phyloP scores from a whole-genome alignment of 2,888 invertebrate genomes.

The Lepetodrilus schrolli region DNA sequence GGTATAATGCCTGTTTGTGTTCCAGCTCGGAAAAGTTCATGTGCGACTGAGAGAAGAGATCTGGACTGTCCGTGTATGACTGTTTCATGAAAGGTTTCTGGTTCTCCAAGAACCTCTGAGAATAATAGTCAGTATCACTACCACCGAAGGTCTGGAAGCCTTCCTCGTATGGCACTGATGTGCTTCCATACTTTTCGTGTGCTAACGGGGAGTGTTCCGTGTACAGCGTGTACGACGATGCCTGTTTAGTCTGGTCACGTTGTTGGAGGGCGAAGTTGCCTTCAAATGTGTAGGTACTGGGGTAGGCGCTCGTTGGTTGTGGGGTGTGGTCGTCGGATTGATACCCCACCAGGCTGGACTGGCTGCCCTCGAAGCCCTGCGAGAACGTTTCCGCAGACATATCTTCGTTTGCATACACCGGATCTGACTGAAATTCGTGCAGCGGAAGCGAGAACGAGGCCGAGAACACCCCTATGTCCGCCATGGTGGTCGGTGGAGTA shows the following conservation, averaged over 20 bases:
- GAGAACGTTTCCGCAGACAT: constrained; percentile 49
- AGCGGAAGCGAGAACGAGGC: constrained; percentile 82
- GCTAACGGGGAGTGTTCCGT: constrained; percentile 42
- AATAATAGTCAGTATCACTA: constrained; percentile 51
- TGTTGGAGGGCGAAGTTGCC: constrained; percentile 59
- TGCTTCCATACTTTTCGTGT: constrained; percentile 39
- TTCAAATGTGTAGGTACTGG: constrained; percentile 63
- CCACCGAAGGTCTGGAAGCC: constrained; percentile 54
- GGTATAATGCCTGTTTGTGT: constrained; percentile 52
- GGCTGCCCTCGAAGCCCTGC: constrained; percentile 48
- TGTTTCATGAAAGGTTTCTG: constrained; percentile 51
- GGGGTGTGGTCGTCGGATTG: constrained; percentile 45
- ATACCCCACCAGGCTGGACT: constrained; percentile 44
- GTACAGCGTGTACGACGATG: constrained; percentile 43
- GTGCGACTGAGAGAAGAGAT: constrained; percentile 47
- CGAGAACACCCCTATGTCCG: constrained; percentile 81
- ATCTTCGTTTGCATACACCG: constrained; percentile 52
- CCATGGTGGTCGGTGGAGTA: constrained; percentile 48
- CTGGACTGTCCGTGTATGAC: constrained; percentile 41
- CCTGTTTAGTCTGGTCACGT: constrained; percentile 41
- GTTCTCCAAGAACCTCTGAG: constrained; percentile 50
- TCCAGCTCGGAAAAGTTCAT: constrained; percentile 48
- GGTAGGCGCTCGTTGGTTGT: constrained; percentile 47
- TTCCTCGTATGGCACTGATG: constrained; percentile 53
- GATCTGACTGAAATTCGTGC: constrained; percentile 53